Base-by-base conservation (phyloP, 2,797 vertebrate genomes). In the Oophaga sylvatica region DNA sequence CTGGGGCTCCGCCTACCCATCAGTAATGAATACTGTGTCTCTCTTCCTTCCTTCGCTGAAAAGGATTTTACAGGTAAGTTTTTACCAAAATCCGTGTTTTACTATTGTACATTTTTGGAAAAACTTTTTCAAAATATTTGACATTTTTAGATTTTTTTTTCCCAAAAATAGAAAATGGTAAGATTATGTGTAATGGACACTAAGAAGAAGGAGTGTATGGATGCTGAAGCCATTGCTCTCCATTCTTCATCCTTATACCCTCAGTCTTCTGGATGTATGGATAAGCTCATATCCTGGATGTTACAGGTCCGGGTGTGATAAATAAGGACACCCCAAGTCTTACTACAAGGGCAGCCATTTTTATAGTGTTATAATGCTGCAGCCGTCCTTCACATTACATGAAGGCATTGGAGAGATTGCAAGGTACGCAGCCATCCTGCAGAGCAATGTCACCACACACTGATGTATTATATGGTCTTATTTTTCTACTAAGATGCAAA, bases 401-500 rank as follows among this genome's bases (percentile, higher is more conserved):
- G 26, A 19, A 29, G 19, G 17, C 16, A 29, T 31, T 26, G 26
- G 31, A 57, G 53, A 78, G n/a, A 19, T 78, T 56, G 41, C 56
- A 13, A 22, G 60, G 31, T 12, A n/a, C 29, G 67, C 67, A 35
- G 67, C 65, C 56, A 19, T 11, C 22, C 35, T 17, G 82, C 53
- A n/a, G 31, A 48, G 70, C 70, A 2, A 57, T 63, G 41, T 20
- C 17, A 57, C 45, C 12, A 45, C 35, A 76, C n/a, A 11, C 8
- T 11, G n/a, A 45, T 84, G 57, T 26, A 35, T 31, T 63, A 48
- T 84, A 84, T 68, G 71, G 48, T 86, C 84, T 80, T 86, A 86
- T 80, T 86, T 86, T 86, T 80, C 20, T 86, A 86, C 84, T 79
- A 79, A 86, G 63, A 41, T 80, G 31, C 63, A 31, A 83, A 56